phyloP scores from a whole-genome alignment of 1,140 invertebrate genomes.

The Pseudomyrmex sp. region DNA sequence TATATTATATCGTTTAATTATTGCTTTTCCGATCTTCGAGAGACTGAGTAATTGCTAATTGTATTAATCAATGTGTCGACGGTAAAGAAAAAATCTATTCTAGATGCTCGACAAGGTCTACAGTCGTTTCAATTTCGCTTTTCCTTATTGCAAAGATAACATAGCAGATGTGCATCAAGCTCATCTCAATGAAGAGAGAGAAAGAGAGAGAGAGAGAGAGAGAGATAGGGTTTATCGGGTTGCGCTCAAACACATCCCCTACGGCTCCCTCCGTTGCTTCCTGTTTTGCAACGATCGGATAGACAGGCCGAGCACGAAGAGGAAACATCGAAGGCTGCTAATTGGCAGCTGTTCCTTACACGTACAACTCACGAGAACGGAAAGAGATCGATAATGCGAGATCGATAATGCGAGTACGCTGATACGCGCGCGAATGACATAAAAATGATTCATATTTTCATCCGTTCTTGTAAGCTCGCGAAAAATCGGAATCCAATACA shows the following conservation, averaged over 20 bases:
- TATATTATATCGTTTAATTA: no score
- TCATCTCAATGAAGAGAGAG: no score
- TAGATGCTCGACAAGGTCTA: no score
- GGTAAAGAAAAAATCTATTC: no score
- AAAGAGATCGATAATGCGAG: constrained; percentile 71
- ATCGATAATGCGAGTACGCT: constrained; percentile 76
- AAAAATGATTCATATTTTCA: constrained; percentile 31
- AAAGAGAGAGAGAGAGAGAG: no score
- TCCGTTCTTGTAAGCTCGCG: not conserved
- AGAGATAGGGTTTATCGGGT: constrained; percentile 15
- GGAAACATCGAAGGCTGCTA: constrained; percentile 27
- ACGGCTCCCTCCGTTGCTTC: not conserved
- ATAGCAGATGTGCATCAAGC: no score
- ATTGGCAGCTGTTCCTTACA: constrained; percentile 59
- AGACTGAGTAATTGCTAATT: no score
- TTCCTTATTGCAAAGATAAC: no score
- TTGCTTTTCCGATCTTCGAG: no score
- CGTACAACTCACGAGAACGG: constrained; percentile 63
- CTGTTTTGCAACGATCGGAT: constrained; percentile 8
- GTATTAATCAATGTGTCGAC: no score
- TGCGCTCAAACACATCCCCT: not conserved
- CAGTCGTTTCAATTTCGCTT: no score
- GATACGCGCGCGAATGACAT: constrained; percentile 64
- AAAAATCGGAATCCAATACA: not conserved
- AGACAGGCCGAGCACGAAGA: not conserved